A percentile compares a stretch with the other conserved stretches of the same genome.
Conservation (phyloP, 2,888 invertebrate genomes). For the Neoscelio sp. region DNA sequence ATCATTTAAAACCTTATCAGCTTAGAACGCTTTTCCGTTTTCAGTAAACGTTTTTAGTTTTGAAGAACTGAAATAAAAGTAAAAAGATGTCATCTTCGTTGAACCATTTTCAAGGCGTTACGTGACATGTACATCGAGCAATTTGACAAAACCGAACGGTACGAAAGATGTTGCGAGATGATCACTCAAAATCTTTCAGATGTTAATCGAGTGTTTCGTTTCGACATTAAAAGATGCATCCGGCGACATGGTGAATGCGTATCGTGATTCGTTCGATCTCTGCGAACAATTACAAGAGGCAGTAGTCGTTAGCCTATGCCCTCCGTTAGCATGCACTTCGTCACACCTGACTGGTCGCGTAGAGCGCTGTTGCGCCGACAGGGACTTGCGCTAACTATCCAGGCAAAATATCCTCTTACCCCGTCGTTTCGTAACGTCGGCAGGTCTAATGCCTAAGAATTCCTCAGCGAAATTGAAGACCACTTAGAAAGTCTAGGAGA, state of each 20-base stretch:
- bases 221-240: constrained; percentile 54
- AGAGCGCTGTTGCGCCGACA: constrained; percentile 59
- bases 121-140: constrained; percentile 43
- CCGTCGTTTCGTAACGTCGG: constrained; percentile 71
- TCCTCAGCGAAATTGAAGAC: not conserved
- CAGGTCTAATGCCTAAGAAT: constrained; percentile 57
- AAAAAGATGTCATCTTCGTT: constrained; percentile 70
- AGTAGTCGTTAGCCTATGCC: constrained; percentile 82
- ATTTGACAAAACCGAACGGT: constrained; percentile 49
- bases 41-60: too few species aligned
- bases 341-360: constrained; percentile 79
- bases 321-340: constrained; percentile 80
- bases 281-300: constrained; percentile 80
- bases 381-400: constrained; percentile 65
- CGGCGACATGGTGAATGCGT: constrained; percentile 53
- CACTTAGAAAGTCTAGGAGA: too few species aligned
- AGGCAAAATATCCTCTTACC: constrained; percentile 69
- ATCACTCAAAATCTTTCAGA: constrained; percentile 30
- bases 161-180: too few species aligned
- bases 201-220: constrained; percentile 53
- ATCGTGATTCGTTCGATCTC: constrained; percentile 75
- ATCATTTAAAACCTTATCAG: too few species aligned
- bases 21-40: too few species aligned
- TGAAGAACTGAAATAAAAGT: too few species aligned
- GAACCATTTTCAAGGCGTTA: too few species aligned